These are phyloP conservation scores for Dipodomys stephensi DNA, from an alignment of 2,113 vertebrate genomes.

Conservation along the genomic window DNA sequence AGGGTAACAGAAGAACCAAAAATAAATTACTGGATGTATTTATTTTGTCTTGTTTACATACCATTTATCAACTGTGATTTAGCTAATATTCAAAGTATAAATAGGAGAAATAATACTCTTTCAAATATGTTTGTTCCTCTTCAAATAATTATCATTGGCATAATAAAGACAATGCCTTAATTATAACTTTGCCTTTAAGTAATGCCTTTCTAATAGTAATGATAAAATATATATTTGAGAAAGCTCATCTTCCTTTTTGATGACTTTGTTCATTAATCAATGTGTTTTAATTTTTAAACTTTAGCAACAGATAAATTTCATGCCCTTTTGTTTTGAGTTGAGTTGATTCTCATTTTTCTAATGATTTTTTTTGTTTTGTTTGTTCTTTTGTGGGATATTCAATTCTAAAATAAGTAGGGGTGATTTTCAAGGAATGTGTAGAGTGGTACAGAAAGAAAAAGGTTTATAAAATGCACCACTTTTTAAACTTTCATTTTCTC, in stretches of 20 bases:
- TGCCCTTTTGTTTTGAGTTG: not conserved
- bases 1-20: slow-evolving; percentile 59
- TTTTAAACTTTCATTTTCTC: not conserved
- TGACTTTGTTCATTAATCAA: not conserved
- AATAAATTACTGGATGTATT: slow-evolving; percentile 53
- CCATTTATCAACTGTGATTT: slow-evolving; percentile 19
- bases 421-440: not conserved
- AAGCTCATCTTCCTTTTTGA: not conserved
- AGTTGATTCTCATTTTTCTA: not conserved
- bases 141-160: not conserved
- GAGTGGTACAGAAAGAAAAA: not conserved
- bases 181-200: slow-evolving; percentile 41
- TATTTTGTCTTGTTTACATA: slow-evolving; percentile 36
- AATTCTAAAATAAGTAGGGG: not conserved
- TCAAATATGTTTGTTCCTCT: not conserved
- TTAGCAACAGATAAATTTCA: not conserved
- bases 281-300: not conserved
- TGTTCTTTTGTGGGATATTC: not conserved
- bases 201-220: slow-evolving; percentile 23
- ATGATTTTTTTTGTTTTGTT: not conserved
- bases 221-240: not conserved
- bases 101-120: not conserved
- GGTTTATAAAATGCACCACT: not conserved
- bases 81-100: slow-evolving; percentile 33
- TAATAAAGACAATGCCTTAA: not conserved